These are phyloP conservation scores for Microtus richardsoni DNA, from an alignment of 2,113 vertebrate genomes.

Conservation along the genomic window DNA sequence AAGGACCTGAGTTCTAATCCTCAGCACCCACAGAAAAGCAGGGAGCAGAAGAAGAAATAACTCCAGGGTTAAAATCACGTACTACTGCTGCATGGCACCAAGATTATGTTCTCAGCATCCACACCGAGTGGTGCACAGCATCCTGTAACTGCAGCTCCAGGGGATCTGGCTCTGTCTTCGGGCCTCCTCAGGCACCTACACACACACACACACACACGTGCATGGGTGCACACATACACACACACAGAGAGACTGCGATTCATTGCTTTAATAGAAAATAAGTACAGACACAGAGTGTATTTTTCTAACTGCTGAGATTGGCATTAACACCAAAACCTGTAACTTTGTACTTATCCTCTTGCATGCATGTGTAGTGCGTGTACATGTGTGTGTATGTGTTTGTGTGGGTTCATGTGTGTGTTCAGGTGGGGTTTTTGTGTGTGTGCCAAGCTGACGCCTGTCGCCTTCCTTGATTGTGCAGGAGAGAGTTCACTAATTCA, in stretches of 20 bases:
- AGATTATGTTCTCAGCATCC: background rate
- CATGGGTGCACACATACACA: background rate
- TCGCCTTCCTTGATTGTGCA: background rate
- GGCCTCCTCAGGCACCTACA: background rate
- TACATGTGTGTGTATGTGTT: background rate
- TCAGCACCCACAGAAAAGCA: background rate
- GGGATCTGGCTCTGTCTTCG: background rate
- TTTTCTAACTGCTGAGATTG: background rate
- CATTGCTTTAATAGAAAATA: background rate
- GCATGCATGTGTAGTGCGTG: background rate
- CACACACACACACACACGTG: background rate
- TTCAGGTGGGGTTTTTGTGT: background rate
- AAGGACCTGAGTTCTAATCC: background rate
- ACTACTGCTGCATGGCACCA: background rate
- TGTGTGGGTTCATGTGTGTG: background rate
- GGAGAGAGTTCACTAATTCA: background rate
- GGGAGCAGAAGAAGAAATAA: background rate
- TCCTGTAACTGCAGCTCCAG: background rate
- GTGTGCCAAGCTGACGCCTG: background rate
- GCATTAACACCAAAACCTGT: background rate
- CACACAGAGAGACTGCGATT: background rate
- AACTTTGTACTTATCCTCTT: background rate
- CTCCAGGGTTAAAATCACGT: background rate
- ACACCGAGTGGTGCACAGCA: background rate
- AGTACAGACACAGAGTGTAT: too few species aligned